These are phyloP conservation scores for Eupithecia subumbrata DNA, from an alignment of 2,888 invertebrate genomes.

Conservation along the genomic window DNA sequence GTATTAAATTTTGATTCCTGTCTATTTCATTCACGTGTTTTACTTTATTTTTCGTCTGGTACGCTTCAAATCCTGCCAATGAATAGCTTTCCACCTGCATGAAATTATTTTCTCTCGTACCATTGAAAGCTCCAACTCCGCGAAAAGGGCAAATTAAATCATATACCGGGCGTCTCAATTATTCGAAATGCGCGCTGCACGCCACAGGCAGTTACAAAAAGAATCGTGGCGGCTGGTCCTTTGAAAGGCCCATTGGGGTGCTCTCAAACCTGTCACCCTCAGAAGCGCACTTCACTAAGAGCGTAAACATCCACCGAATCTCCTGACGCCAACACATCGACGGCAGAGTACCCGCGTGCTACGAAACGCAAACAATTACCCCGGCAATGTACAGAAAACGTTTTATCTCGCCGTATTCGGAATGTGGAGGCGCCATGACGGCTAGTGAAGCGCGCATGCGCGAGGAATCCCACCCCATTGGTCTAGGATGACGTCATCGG, in stretches of 20 bases:
- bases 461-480: constrained; percentile 74
- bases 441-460: constrained; percentile 78
- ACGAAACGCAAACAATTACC: constrained; percentile 54
- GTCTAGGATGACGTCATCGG: constrained; percentile 82
- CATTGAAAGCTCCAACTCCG: constrained; percentile 62
- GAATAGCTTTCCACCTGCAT: constrained; percentile 51
- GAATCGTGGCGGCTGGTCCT: constrained; percentile 76
- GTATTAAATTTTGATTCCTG: background rate
- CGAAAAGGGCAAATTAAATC: constrained; percentile 81
- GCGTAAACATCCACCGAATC: constrained; percentile 62
- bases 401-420: constrained; percentile 52
- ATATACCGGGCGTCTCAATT: constrained; percentile 79
- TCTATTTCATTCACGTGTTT: constrained; percentile 22
- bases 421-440: constrained; percentile 74
- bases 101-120: constrained; percentile 57
- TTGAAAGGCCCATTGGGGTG: constrained; percentile 79
- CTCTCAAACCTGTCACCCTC: constrained; percentile 81
- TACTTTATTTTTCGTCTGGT: constrained; percentile 31
- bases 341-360: constrained; percentile 45
- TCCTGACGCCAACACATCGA: constrained; percentile 57
- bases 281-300: constrained; percentile 71
- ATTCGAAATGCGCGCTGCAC: constrained; percentile 74
- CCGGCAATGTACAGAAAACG: constrained; percentile 65
- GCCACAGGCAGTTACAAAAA: constrained; percentile 74
- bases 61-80: constrained; percentile 47